A percentile compares a stretch with the other conserved stretches of the same genome.
Evolutionary conservation across 2,797 vertebrate genomes (phyloP).

Genomic region (Nyctalus aviator): DNA sequence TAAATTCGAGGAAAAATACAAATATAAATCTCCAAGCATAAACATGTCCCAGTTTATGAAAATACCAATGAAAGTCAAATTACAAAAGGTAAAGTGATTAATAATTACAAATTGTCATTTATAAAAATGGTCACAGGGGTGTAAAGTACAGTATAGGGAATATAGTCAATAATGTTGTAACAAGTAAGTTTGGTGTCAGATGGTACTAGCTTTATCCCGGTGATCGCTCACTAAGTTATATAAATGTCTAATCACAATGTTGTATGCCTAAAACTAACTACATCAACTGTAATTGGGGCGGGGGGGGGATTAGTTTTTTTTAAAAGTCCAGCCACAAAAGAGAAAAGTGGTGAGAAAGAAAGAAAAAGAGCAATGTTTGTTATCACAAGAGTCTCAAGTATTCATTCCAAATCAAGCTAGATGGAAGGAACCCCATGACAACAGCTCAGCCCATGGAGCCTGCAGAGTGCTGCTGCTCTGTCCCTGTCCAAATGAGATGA

Average conservation of each 20-base stretch:
- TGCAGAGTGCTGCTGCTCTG: not conserved
- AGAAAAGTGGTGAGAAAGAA: not conserved
- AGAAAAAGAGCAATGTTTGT: not conserved
- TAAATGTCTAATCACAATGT: not conserved
- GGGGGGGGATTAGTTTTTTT: not conserved
- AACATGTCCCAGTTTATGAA: not conserved
- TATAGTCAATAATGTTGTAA: not conserved
- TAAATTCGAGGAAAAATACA: slow-evolving; percentile 21
- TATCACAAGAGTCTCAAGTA: not conserved
- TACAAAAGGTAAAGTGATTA: not conserved
- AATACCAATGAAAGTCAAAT: not conserved
- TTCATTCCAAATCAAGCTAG: not conserved
- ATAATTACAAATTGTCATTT: not conserved
- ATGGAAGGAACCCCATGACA: not conserved
- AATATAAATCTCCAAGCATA: slow-evolving; percentile 14
- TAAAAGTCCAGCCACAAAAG: not conserved
- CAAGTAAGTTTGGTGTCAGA: too few species aligned
- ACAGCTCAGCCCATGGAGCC: not conserved
- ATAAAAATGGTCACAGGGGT: not conserved
- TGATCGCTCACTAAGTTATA: not conserved
- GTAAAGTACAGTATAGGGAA: not conserved
- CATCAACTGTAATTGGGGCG: not conserved
- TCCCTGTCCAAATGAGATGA: not conserved
- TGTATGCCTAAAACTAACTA: not conserved
- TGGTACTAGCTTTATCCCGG: not conserved